A percentile compares a stretch with the other conserved stretches of the same genome.
phyloP scores from a whole-genome alignment of 2,113 vertebrate species.

The Engystomops pustulosus region DNA sequence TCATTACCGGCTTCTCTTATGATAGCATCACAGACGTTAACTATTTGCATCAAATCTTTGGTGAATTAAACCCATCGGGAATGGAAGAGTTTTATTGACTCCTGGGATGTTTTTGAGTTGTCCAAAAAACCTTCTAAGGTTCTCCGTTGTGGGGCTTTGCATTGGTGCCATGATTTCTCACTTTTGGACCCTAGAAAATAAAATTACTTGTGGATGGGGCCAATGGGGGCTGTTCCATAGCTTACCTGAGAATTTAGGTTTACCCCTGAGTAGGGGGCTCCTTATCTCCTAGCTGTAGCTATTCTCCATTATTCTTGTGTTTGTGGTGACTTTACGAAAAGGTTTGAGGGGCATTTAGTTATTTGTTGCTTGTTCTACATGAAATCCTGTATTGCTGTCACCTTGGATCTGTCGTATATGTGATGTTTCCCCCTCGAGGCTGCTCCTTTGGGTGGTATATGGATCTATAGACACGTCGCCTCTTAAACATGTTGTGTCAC shows the following conservation, averaged over 20 bases:
- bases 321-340: too few relatives aligned
- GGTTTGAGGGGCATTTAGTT: too few relatives aligned
- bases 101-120: not conserved
- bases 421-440: not conserved
- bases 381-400: not conserved
- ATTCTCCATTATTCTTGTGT: too few relatives aligned
- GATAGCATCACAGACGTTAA: not conserved
- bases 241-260: too few relatives aligned
- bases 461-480: not conserved
- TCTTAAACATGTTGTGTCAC: conserved; percentile 1
- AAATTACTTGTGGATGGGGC: too few relatives aligned
- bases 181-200: too few relatives aligned
- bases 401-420: not conserved
- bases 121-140: not conserved
- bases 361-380: too few relatives aligned
- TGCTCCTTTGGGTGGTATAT: not conserved
- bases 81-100: not conserved
- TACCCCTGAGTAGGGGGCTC: too few relatives aligned
- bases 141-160: too few relatives aligned
- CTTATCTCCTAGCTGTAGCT: too few relatives aligned
- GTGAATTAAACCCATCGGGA: not conserved
- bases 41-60: not conserved
- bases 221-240: too few relatives aligned
- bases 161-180: too few relatives aligned
- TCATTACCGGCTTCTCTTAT: not conserved